Conservation (phyloP, 2,797 vertebrate genomes). For the Rhinoraja longicauda region DNA sequence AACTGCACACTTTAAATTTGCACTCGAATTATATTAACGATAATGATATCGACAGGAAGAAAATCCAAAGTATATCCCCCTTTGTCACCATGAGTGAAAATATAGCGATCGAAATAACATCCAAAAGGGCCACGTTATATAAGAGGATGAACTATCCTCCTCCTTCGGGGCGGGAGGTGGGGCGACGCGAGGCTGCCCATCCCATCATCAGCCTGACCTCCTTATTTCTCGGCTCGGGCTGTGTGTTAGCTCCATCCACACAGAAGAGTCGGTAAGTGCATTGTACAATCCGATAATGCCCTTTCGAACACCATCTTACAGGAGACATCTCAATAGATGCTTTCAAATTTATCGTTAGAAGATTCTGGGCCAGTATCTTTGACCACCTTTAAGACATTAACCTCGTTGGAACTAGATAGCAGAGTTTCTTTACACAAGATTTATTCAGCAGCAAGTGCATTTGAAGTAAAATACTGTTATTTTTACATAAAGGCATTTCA, state of each 20-base stretch:
- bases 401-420: neutral
- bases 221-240: neutral
- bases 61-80: no score
- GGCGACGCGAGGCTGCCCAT: no score
- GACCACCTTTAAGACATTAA: neutral
- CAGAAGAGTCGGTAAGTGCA: neutral
- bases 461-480: neutral
- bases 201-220: neutral
- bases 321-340: neutral
- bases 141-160: no score
- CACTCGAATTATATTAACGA: no score
- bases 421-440: neutral
- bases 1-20: neutral
- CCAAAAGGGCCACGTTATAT: no score
- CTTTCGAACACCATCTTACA: neutral
- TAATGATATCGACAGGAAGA: no score
- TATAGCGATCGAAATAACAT: no score
- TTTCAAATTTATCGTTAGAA: neutral
- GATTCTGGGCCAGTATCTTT: neutral
- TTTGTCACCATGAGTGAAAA: no score
- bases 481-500: neutral
- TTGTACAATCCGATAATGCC: neutral
- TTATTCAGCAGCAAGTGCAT: neutral
- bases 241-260: neutral
- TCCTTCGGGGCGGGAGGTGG: neutral